Evolutionary conservation across 1,140 invertebrate genomes (phyloP).

Genomic region (Papilio glaucus): DNA sequence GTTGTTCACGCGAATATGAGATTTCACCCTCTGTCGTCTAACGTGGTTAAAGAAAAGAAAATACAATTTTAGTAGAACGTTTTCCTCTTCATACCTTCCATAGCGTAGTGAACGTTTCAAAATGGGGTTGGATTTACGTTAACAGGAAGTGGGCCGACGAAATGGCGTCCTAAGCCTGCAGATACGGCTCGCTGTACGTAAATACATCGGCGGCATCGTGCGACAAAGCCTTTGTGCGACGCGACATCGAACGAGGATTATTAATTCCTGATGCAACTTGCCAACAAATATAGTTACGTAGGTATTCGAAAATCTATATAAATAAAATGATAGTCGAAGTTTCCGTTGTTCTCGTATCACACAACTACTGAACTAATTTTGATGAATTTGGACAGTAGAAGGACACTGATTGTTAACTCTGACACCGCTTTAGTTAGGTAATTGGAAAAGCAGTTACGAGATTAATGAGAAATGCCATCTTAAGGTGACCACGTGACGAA

Average conservation of each 20-base stretch:
- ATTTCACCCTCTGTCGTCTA: too few species aligned
- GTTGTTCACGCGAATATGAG: too few species aligned
- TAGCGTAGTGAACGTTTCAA: constrained; percentile 45
- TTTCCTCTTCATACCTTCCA: constrained; percentile 43
- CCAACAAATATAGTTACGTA: background rate
- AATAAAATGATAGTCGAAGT: too few species aligned
- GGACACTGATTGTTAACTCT: too few species aligned
- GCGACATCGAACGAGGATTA: background rate
- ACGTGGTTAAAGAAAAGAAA: background rate
- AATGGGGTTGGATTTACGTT: constrained; percentile 76
- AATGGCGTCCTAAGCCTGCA: constrained; percentile 73
- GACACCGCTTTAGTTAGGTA: too few species aligned
- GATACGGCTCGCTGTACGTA: constrained; percentile 62
- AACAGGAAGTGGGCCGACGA: constrained; percentile 72
- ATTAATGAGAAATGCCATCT: too few species aligned
- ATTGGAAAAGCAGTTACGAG: too few species aligned
- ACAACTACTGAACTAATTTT: too few species aligned
- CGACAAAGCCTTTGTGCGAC: background rate
- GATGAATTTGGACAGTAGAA: too few species aligned
- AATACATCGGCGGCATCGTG: background rate
- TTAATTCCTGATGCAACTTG: background rate
- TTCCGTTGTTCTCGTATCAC: too few species aligned
- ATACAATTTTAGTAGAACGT: background rate
- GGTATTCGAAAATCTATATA: too few species aligned
- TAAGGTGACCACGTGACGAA: too few species aligned